Base-by-base conservation (phyloP, 2,797 vertebrate genomes). In the Eptatretus atami region DNA sequence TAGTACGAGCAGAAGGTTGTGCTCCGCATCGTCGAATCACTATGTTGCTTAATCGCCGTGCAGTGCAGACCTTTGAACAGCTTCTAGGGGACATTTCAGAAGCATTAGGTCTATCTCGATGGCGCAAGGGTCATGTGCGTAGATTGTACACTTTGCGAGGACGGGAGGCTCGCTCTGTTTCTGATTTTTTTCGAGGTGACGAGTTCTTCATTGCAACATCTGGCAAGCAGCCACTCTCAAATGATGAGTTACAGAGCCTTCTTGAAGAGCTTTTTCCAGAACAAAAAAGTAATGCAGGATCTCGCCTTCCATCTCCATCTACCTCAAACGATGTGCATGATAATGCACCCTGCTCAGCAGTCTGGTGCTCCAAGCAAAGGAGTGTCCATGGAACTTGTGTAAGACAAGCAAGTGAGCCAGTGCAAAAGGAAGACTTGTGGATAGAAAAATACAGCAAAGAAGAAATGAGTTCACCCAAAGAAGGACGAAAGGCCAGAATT, bases 41-140 rank as follows among this genome's bases (percentile, higher is more conserved):
- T 1, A 76, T 98, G 67, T 79, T 98, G 63, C 78, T 98, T 67
- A 95, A 92, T 69, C 77, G 81, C 15, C 79, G 83, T 19, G 85
- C 83, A 0, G 83, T 87, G 61, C 83, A 86, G 75, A 87, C 82
- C 3, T 94, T 86, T 52, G 87, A 98, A 66, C 85, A 95, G 68
- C 77, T 96, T 64, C 65, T 87, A 64, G 71, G 79, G 2, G 87
- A 98, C 68, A 77, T 98, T 68, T 96, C 92, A 0, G 92, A 95
- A 73, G 84, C 86, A 3, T 67, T 98, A 73, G 87, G 90, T 52
- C 83, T 84, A 69, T 85, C 86, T 11, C 77, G 73, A 1, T 93
- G 92, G 85, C 88, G 84, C 74, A 79, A 80, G 31, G 79, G 84
- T 66, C 79, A 80, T 1, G 79, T 93, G 66, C 79, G 82, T 15